Conservation (phyloP, 1,140 invertebrate species). For the Bombus consobrinus region DNA sequence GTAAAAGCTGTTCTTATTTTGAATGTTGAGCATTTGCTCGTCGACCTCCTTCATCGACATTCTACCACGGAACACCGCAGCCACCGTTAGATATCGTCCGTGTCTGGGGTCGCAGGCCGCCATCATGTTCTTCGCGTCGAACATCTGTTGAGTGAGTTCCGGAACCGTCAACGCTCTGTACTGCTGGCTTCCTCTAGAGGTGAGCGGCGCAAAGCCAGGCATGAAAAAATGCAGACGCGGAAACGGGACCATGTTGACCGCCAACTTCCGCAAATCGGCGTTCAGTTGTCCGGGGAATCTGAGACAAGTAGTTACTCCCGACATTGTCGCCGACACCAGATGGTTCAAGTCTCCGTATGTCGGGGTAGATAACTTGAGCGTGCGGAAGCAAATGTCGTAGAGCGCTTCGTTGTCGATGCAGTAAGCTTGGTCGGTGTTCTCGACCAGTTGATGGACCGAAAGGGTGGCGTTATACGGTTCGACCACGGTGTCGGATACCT, state of each 20-base stretch:
- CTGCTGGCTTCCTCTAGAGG: constrained; percentile 92
- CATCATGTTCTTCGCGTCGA: constrained; percentile 97
- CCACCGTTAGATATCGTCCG: constrained; percentile 96
- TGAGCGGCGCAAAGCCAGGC: constrained; percentile 96
- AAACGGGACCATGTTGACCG: constrained; percentile 98
- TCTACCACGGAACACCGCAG: constrained; percentile 96
- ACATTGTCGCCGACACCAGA: constrained; percentile 90
- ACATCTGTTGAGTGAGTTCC: constrained; percentile 95
- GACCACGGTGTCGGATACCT: constrained; percentile 90
- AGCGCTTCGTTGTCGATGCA: constrained; percentile 93
- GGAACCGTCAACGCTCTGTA: constrained; percentile 94
- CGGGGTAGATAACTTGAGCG: constrained; percentile 89
- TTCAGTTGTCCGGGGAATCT: constrained; percentile 91
- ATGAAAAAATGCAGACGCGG: constrained; percentile 98
- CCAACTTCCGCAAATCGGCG: constrained; percentile 96
- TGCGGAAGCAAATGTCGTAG: constrained; percentile 91
- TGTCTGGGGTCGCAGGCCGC: constrained; percentile 96
- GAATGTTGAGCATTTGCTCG: constrained; percentile 94
- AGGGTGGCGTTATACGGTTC: constrained; percentile 91
- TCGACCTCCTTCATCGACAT: constrained; percentile 98
- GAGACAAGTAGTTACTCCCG: constrained; percentile 90
- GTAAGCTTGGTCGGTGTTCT: constrained; percentile 92
- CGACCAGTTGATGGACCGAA: constrained; percentile 91
- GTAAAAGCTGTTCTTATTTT: constrained; percentile 96
- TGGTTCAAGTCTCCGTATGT: constrained; percentile 93